phyloP scores from a whole-genome alignment of 2,113 vertebrate species.

The Sakesphorus luctuosus region DNA sequence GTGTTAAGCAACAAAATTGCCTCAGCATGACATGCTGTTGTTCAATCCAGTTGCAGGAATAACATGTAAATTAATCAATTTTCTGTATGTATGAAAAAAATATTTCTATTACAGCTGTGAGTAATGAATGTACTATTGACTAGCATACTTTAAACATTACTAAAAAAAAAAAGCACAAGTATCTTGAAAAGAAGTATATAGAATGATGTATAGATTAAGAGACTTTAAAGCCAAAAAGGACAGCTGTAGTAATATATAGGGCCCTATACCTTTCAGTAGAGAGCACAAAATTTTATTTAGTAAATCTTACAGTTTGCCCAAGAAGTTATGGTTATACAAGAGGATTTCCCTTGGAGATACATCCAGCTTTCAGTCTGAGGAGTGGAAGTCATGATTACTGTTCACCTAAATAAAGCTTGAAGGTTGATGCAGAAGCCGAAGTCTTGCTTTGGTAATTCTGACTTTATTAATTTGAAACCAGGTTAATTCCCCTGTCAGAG shows the following conservation, averaged over 20 bases:
- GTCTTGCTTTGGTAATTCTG: not conserved
- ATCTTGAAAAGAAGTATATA: not conserved
- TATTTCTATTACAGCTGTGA: not conserved
- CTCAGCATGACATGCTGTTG: not conserved
- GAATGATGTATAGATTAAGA: not conserved
- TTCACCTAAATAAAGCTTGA: not conserved
- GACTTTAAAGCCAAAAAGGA: not conserved
- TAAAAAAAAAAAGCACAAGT: not conserved
- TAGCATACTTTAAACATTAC: not conserved
- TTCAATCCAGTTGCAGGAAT: not conserved
- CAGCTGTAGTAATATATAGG: not conserved
- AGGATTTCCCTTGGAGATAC: not conserved
- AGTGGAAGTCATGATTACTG: not conserved
- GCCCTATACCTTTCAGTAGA: not conserved
- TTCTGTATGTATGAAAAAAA: not conserved
- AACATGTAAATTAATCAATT: not conserved
- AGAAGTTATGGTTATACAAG: not conserved
- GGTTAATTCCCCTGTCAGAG: not conserved
- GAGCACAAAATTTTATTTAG: not conserved
- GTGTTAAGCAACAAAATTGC: constrained; percentile 8
- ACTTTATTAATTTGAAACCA: not conserved
- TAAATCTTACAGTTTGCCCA: not conserved
- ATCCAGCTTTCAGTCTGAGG: not conserved
- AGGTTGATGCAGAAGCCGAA: not conserved
- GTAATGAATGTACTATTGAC: not conserved